Conservation (phyloP, 1,140 invertebrate species). For the Asbolus verrucosus region DNA sequence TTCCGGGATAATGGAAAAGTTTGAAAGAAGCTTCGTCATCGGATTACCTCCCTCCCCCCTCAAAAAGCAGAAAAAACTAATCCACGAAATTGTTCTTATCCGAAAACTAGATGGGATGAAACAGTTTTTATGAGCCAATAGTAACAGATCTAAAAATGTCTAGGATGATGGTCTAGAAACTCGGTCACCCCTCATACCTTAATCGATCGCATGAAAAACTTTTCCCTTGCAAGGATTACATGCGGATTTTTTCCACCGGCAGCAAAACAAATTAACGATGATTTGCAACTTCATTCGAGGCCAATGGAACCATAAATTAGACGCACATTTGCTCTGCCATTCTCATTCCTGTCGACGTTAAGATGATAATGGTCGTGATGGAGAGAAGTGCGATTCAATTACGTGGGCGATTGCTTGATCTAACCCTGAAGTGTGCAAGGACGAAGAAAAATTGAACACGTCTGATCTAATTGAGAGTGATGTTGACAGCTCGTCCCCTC, state of each 20-base stretch:
- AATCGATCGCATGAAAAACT: background rate
- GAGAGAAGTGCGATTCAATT: background rate
- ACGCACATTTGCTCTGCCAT: conserved; percentile 3
- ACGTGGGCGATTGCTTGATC: background rate
- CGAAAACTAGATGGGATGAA: too few relatives aligned
- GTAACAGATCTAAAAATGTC: too few relatives aligned
- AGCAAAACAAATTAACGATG: conserved; percentile 28
- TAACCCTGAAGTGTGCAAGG: background rate
- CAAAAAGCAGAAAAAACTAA: background rate
- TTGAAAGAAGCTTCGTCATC: background rate
- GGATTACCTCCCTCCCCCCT: background rate
- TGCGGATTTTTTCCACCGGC: background rate
- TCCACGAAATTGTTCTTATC: background rate
- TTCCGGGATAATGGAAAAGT: conserved; percentile 1
- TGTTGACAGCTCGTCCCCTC: background rate
- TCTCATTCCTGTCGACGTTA: background rate
- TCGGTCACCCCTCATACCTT: too few relatives aligned
- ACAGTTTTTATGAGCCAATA: too few relatives aligned
- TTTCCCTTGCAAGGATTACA: background rate
- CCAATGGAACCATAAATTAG: conserved; percentile 36
- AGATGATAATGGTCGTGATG: background rate
- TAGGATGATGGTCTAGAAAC: too few relatives aligned
- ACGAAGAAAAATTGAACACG: conserved; percentile 4
- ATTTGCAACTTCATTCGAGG: conserved; percentile 39
- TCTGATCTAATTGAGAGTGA: conserved; percentile 7